Conservation (phyloP, 2,888 invertebrate genomes). For the Belgica antarctica region DNA sequence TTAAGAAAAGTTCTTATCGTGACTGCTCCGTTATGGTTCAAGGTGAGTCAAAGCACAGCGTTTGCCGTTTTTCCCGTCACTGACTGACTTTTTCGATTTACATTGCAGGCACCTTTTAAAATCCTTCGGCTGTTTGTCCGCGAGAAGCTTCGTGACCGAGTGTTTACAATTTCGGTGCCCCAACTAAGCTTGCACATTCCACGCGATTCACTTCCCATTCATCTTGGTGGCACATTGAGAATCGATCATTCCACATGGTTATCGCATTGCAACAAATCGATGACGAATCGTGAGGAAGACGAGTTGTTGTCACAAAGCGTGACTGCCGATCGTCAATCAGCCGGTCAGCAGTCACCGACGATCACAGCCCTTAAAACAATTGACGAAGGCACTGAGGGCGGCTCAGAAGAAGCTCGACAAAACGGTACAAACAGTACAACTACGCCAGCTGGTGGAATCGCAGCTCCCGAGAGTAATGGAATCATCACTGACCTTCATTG, state of each 20-base stretch:
- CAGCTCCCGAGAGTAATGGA: constrained; percentile 3
- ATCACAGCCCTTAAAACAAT: constrained; percentile 51
- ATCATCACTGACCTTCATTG: constrained; percentile 33
- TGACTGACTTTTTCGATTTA: background rate
- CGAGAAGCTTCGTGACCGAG: constrained; percentile 92
- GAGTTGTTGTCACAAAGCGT: constrained; percentile 55
- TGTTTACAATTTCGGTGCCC: constrained; percentile 89
- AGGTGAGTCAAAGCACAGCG: constrained; percentile 53
- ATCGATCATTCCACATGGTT: constrained; percentile 91
- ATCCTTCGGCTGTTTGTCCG: constrained; percentile 91
- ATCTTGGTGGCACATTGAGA: constrained; percentile 82
- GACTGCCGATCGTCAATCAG: background rate
- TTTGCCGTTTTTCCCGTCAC: background rate
- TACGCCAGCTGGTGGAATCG: constrained; percentile 45
- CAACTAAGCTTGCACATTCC: constrained; percentile 89
- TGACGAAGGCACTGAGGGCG: constrained; percentile 54
- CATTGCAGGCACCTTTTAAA: constrained; percentile 77
- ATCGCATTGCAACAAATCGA: constrained; percentile 70
- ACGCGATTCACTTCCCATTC: constrained; percentile 78
- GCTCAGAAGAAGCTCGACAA: constrained; percentile 46
- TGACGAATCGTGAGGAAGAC: constrained; percentile 71
- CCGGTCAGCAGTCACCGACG: constrained; percentile 56
- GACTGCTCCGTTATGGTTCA: constrained; percentile 97
- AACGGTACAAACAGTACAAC: constrained; percentile 15
- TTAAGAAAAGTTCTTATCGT: constrained; percentile 96